A percentile compares a stretch with the other conserved stretches of the same genome.
Evolutionary conservation across 2,113 vertebrate genomes (phyloP).

Genomic region (Amphilophus citrinellus): DNA sequence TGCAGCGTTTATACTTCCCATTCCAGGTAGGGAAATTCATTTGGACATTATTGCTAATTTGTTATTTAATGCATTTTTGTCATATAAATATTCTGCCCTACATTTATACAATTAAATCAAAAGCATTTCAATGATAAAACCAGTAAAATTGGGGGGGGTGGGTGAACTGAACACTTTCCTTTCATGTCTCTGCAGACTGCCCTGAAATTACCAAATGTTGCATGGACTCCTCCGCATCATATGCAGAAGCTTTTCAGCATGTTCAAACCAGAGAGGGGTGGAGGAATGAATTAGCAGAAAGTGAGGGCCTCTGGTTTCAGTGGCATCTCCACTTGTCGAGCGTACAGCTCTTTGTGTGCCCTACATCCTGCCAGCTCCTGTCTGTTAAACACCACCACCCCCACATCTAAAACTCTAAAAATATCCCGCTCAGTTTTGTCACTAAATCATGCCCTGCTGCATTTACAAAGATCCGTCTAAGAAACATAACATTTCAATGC

Average conservation of each 20-base stretch:
- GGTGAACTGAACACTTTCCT: neutral
- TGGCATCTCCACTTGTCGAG: constrained; percentile 42
- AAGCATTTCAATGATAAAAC: neutral
- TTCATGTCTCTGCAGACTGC: constrained; percentile 29
- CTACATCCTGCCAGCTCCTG: neutral
- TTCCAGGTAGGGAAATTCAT: constrained; percentile 16
- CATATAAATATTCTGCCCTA: constrained; percentile 23
- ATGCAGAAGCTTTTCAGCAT: constrained; percentile 13
- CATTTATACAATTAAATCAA: constrained; percentile 17
- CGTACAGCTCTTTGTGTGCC: neutral
- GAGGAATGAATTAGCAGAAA: constrained; percentile 35
- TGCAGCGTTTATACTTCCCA: neutral
- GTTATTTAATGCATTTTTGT: neutral
- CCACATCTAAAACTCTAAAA: neutral
- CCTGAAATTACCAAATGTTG: constrained; percentile 59
- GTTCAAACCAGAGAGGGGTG: constrained; percentile 14
- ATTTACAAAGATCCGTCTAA: neutral
- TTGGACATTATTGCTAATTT: neutral
- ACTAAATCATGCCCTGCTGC: neutral
- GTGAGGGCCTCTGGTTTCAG: constrained; percentile 45
- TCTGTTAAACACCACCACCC: constrained; percentile 1
- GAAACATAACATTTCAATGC: neutral
- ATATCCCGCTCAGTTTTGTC: neutral
- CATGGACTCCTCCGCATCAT: constrained; percentile 54
- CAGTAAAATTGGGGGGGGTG: too few species aligned